phyloP scores from a whole-genome alignment of 37 sponge, comb jelly and placozoan genomes.

The Ianthella basta region DNA sequence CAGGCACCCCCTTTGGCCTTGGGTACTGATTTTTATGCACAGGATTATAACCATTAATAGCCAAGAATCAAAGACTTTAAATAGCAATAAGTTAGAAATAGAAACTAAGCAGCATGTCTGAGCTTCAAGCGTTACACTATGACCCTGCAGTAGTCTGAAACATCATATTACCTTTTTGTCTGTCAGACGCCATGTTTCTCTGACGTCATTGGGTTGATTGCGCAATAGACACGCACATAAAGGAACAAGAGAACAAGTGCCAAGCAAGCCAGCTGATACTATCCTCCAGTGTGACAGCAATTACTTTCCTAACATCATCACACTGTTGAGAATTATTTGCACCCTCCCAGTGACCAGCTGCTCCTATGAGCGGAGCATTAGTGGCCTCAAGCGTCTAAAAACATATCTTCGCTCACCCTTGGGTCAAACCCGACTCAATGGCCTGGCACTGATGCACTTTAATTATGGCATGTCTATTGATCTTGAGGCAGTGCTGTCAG shows the following conservation, averaged over 20 bases:
- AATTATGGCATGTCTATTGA: conserved; percentile 3
- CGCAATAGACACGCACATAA: too few relatives aligned
- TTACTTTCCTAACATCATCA: conserved; percentile 16
- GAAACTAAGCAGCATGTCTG: too few relatives aligned
- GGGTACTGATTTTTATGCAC: too few relatives aligned
- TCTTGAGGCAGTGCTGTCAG: not conserved
- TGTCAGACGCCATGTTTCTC: too few relatives aligned
- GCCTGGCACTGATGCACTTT: conserved; percentile 33
- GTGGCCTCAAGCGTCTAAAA: conserved; percentile 36
- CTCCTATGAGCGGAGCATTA: conserved; percentile 37
- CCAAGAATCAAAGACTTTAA: too few relatives aligned
- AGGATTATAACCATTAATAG: too few relatives aligned
- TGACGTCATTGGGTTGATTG: too few relatives aligned
- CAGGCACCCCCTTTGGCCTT: too few relatives aligned
- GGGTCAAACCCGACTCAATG: conserved; percentile 26
- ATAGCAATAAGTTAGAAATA: too few relatives aligned
- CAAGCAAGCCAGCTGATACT: not conserved
- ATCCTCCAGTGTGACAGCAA: not conserved
- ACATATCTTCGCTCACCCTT: conserved; percentile 30
- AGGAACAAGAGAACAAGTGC: not conserved
- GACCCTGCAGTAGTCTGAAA: too few relatives aligned
- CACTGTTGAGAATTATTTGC: conserved; percentile 8
- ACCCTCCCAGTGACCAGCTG: conserved; percentile 1
- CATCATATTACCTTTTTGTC: too few relatives aligned
- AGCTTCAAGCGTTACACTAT: too few relatives aligned